Conservation (phyloP, 2,113 vertebrate species). For the Pelobates fuscus region DNA sequence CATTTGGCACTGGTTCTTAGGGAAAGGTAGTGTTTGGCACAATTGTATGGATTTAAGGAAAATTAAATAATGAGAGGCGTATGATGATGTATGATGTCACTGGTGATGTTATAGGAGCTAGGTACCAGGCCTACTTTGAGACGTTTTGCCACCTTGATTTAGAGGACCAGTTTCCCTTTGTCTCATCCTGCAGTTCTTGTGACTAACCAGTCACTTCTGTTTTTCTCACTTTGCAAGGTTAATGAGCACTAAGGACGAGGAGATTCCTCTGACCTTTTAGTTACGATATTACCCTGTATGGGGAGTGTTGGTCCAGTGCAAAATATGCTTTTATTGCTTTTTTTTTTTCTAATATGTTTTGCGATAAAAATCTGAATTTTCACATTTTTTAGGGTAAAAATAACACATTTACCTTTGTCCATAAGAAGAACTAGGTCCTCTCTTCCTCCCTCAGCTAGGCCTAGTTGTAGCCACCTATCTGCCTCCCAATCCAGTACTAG, state of each 20-base stretch:
- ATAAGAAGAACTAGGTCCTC: background rate
- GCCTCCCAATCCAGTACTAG: background rate
- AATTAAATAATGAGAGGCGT: background rate
- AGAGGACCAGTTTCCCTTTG: background rate
- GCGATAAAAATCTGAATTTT: conserved; percentile 19
- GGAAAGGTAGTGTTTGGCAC: conserved; percentile 27
- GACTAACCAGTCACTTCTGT: too few species aligned
- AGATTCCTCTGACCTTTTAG: too few species aligned
- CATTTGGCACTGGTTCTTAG: conserved; percentile 36
- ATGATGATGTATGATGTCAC: background rate
- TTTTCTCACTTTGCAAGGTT: too few species aligned
- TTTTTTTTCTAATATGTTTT: conserved; percentile 1
- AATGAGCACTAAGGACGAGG: too few species aligned
- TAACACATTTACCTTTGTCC: background rate
- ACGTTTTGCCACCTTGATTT: background rate
- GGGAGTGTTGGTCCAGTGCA: conserved; percentile 1
- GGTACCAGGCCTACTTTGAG: background rate
- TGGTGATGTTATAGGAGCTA: background rate
- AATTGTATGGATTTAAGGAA: background rate
- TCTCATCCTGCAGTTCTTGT: background rate
- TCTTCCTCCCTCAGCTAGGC: background rate
- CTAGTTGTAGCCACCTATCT: background rate
- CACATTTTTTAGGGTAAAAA: conserved; percentile 37
- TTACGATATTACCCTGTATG: too few species aligned
- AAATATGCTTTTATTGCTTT: conserved; percentile 38